These are phyloP conservation scores for Manduca sexta DNA, from an alignment of 1,140 invertebrate genomes.

Conservation along the genomic window DNA sequence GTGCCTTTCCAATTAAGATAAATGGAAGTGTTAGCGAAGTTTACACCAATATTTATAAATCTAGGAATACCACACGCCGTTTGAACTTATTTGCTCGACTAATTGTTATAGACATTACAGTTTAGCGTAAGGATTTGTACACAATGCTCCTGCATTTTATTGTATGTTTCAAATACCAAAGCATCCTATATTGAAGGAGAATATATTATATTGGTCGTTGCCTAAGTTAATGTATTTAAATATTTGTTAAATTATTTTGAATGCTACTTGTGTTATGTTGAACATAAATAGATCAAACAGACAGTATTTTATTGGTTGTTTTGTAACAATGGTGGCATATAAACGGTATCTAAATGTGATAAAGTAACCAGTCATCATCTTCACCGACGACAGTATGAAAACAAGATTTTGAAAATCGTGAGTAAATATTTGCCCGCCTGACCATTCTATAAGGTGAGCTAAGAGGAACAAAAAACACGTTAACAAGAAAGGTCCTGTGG, in stretches of 20 bases:
- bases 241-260: too few relatives aligned
- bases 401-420: constrained; percentile 69
- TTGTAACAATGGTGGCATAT: too few relatives aligned
- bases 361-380: constrained; percentile 35
- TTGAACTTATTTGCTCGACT: background rate
- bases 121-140: too few relatives aligned
- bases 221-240: too few relatives aligned
- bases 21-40: constrained; percentile 6
- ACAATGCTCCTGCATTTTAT: too few relatives aligned
- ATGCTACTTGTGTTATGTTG: too few relatives aligned
- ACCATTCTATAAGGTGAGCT: constrained; percentile 61
- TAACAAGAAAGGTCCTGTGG: constrained; percentile 68
- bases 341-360: background rate
- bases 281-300: too few relatives aligned
- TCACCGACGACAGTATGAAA: constrained; percentile 45
- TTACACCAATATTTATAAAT: background rate
- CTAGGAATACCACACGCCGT: background rate
- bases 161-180: too few relatives aligned
- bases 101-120: too few relatives aligned
- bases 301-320: too few relatives aligned
- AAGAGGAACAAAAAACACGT: constrained; percentile 64
- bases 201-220: too few relatives aligned
- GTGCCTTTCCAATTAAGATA: constrained; percentile 19
- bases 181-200: too few relatives aligned
- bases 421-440: constrained; percentile 70